phyloP scores from a whole-genome alignment of 2,113 vertebrate species.

The Sturnira hondurensis region DNA sequence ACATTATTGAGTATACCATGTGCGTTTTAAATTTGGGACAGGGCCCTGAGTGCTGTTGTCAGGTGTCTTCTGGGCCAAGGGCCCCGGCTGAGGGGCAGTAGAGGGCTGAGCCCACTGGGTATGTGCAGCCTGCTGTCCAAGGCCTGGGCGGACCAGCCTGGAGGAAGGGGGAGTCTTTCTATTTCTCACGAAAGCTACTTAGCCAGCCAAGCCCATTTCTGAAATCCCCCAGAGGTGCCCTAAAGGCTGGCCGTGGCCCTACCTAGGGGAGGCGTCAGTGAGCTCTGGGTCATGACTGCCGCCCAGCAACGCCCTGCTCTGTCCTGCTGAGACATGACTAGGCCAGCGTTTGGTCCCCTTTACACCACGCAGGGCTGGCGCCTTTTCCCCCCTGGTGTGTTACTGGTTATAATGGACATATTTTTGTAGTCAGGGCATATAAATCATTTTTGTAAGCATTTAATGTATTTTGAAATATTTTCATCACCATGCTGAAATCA shows the following conservation, averaged over 20 bases:
- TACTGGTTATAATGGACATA: background rate
- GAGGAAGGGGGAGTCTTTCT: background rate
- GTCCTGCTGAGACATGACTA: background rate
- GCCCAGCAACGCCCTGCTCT: background rate
- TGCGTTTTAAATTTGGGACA: background rate
- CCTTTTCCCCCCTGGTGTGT: background rate
- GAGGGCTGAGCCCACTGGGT: background rate
- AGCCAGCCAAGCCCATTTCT: background rate
- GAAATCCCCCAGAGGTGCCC: background rate
- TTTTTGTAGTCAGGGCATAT: background rate
- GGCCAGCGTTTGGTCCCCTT: background rate
- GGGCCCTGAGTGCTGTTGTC: background rate
- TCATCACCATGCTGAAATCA: background rate
- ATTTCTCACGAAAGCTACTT: background rate
- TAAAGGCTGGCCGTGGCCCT: background rate
- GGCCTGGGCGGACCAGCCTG: background rate
- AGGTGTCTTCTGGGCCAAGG: background rate
- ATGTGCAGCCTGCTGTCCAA: rapidly evolving
- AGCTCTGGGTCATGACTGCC: background rate
- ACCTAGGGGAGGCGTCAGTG: background rate
- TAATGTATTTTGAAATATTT: background rate
- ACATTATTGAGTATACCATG: background rate
- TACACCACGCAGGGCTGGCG: rapidly evolving
- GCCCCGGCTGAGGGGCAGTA: background rate
- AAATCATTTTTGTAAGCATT: background rate